phyloP scores from a whole-genome alignment of 2,113 vertebrate genomes.

The Cathartes aura region DNA sequence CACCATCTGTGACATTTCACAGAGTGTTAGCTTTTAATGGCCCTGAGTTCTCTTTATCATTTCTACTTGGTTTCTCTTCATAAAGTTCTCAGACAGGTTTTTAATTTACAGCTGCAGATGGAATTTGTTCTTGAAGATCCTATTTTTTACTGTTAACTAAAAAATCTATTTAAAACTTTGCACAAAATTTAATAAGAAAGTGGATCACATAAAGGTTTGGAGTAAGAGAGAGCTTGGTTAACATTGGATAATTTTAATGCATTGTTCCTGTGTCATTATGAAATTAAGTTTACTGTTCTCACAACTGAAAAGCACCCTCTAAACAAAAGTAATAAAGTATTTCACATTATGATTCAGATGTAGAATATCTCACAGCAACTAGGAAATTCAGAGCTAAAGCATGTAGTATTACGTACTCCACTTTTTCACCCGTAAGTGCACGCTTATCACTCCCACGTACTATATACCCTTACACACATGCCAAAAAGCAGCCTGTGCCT shows the following conservation, averaged over 20 bases:
- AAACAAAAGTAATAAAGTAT: background rate
- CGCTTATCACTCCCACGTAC: background rate
- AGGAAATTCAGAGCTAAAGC: background rate
- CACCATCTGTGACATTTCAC: background rate
- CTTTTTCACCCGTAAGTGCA: background rate
- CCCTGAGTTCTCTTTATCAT: background rate
- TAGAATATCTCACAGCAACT: background rate
- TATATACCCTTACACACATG: background rate
- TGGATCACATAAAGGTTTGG: background rate
- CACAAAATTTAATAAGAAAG: background rate
- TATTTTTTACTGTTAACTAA: background rate
- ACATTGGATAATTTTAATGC: background rate
- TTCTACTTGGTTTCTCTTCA: background rate
- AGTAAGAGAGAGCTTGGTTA: background rate
- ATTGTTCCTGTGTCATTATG: background rate
- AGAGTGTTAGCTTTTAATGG: background rate
- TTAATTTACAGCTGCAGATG: background rate
- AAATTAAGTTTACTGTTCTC: constrained; percentile 15
- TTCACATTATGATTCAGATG: background rate
- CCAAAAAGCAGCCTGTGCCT: background rate
- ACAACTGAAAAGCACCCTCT: background rate
- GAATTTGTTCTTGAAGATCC: background rate
- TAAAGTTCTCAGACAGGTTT: background rate
- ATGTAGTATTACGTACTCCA: background rate
- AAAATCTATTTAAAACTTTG: background rate